Percentiles rank a stretch among this genome's conserved stretches.
Conservation (phyloP, 2,797 vertebrate genomes). For the Leuciscus waleckii region DNA sequence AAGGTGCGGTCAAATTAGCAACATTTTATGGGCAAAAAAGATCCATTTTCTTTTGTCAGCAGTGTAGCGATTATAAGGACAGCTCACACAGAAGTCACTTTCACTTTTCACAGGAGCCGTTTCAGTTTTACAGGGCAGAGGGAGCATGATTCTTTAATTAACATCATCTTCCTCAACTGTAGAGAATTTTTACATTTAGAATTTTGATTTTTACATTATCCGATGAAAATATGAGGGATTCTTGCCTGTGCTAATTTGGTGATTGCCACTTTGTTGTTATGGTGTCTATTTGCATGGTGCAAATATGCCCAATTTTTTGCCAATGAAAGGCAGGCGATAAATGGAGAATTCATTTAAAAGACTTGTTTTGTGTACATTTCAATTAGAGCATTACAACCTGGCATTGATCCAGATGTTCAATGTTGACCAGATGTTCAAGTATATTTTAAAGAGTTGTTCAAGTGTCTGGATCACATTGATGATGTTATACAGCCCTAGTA, state of each 20-base stretch:
- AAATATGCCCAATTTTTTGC: background rate
- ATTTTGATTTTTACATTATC: background rate
- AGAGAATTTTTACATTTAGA: too few species aligned
- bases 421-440: too few species aligned
- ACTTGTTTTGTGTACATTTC: background rate
- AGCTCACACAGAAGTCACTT: too few species aligned
- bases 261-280: background rate
- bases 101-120: too few species aligned
- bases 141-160: background rate
- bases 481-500: background rate
- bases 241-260: background rate
- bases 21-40: background rate
- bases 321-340: background rate
- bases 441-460: background rate
- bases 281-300: background rate
- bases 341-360: background rate
- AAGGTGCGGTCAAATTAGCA: background rate
- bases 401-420: background rate
- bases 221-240: background rate
- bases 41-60: background rate
- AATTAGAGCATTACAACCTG: background rate
- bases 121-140: background rate
- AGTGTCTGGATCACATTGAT: background rate
- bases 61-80: background rate
- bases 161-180: background rate